A percentile compares a stretch with the other conserved stretches of the same genome.
phyloP scores from a whole-genome alignment of 2,113 vertebrate genomes.

The Chelonoidis abingdonii region DNA sequence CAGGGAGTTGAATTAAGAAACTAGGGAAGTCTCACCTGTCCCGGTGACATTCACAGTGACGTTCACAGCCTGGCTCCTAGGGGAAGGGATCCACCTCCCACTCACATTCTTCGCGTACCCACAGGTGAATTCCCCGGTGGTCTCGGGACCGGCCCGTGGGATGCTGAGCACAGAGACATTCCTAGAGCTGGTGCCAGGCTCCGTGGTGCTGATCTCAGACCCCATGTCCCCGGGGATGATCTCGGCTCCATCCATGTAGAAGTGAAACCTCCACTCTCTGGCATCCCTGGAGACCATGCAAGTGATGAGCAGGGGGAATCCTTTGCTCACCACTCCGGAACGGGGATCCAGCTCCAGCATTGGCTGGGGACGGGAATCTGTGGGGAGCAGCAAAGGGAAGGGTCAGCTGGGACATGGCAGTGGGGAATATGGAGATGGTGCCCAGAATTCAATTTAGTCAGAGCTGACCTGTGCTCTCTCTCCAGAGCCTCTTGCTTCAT shows the following conservation, averaged over 20 bases:
- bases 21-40: background rate
- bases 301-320: background rate
- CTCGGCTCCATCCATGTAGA: accelerated
- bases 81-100: background rate
- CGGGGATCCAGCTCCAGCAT: background rate
- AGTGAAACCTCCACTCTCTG: background rate
- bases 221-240: background rate
- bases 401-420: too few species aligned
- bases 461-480: too few species aligned
- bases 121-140: background rate
- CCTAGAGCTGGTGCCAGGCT: background rate
- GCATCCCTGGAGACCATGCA: accelerated
- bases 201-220: background rate
- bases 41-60: background rate
- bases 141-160: accelerated
- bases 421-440: too few species aligned
- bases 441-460: too few species aligned
- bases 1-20: too few species aligned
- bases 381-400: too few species aligned
- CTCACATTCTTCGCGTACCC: background rate
- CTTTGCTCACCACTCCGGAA: background rate
- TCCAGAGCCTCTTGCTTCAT: too few species aligned
- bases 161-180: background rate
- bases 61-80: background rate
- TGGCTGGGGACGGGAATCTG: background rate